Evolutionary conservation across 2,113 vertebrate genomes (phyloP), one percentile per base, ranked within the genome.

Genomic region (Rutilus rutilus): DNA sequence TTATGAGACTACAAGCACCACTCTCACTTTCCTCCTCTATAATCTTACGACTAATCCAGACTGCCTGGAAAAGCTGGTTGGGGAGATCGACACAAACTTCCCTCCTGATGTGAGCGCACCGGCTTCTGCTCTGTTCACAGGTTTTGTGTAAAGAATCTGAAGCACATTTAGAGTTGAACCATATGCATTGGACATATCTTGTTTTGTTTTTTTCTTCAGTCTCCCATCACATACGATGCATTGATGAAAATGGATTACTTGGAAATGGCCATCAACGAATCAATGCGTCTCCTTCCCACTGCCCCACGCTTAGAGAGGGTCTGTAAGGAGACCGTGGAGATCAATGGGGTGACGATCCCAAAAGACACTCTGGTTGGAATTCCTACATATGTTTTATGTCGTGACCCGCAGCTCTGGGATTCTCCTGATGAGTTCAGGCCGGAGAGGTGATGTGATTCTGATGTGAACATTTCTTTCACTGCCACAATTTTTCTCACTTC

Each of bases 241-340:
- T 3, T 97, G 86, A 89, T 86, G 65, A 93, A 97, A 83, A 95
- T 98, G 95, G 95, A 97, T 6, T 97, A 96, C 83, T 87, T 98
- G 0, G 95, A 98, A 17, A 94, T 95, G 90, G 95, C 94, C 42
- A 87, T 97, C 90, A 97, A 92, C 0, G 96, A 98, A 89, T 90
- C 92, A 6, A 92, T 97, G 25, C 86, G 94, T 2, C 30, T 97
- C 21, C 96, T 91, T 47, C 95, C 96, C 0, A 21, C 82, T 0
- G 85, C 42, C 1, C 23, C 84, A 0, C 89, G 94, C 23, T 3
- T 97, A 23, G 93, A 97, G 10, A 95, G 97, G 23, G 27, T 94
- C 30, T 96, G 96, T 90, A 97, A 97, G 90, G 91, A 94, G 33
- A 92, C 94, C 0, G 88, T 96, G 77, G 95, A 96, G 90, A 52